These are phyloP conservation scores for Oreochromis spilurus DNA, from an alignment of 2,113 vertebrate species.

Conservation along the genomic window DNA sequence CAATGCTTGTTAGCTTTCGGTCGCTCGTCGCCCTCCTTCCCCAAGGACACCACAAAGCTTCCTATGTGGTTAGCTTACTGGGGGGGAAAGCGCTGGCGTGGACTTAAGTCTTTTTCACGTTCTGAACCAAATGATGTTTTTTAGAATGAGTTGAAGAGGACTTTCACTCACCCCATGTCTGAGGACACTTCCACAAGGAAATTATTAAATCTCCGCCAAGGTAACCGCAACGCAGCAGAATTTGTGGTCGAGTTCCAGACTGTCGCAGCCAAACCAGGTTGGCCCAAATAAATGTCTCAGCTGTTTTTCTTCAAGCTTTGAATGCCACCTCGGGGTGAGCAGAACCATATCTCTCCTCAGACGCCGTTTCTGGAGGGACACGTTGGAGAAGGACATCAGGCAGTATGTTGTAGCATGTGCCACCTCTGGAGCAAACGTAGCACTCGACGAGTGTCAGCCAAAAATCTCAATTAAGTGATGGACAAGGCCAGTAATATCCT, in stretches of 20 bases:
- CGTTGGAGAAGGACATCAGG: not conserved
- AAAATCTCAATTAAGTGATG: not conserved
- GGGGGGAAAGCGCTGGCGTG: not conserved
- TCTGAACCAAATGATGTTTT: not conserved
- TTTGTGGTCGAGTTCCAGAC: fast-evolving
- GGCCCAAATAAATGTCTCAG: not conserved
- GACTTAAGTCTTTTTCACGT: not conserved
- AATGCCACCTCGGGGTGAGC: not conserved
- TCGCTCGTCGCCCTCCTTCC: not conserved
- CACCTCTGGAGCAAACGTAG: not conserved
- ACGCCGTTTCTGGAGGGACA: not conserved
- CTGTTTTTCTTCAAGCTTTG: not conserved
- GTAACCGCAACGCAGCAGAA: not conserved
- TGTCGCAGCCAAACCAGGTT: not conserved
- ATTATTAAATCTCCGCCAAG: not conserved
- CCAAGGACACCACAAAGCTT: not conserved
- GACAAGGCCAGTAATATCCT: not conserved
- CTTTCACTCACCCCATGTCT: not conserved
- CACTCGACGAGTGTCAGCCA: not conserved
- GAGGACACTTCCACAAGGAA: not conserved
- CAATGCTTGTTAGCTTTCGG: not conserved
- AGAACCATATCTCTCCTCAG: not conserved
- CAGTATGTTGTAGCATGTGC: fast-evolving
- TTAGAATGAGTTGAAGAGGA: not conserved
- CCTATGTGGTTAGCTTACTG: not conserved